phyloP scores from a whole-genome alignment of 1,140 invertebrate genomes.

The Macrosteles quadrilineatus region DNA sequence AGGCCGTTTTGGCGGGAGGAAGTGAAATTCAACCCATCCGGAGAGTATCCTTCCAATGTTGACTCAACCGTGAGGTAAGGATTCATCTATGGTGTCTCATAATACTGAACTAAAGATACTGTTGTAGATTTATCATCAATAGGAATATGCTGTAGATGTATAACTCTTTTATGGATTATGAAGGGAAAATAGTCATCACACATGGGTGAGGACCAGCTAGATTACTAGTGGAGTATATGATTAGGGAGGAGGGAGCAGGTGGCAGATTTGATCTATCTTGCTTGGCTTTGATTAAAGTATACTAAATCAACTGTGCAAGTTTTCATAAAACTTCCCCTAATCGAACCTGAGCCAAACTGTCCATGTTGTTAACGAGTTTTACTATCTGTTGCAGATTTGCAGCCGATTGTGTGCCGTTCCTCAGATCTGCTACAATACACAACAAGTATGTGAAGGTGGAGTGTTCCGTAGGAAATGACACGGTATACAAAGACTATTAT shows the following conservation, averaged over 20 bases:
- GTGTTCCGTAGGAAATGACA: constrained; percentile 28
- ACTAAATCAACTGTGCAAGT: too few species aligned
- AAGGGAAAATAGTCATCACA: too few species aligned
- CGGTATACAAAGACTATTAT: constrained; percentile 45
- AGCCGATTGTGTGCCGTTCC: constrained; percentile 37
- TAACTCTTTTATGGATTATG: neutral
- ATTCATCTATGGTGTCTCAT: neutral
- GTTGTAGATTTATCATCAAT: neutral
- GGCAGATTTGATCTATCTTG: too few species aligned
- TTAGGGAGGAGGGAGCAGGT: too few species aligned
- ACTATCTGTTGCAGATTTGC: constrained; percentile 40
- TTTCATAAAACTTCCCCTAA: too few species aligned
- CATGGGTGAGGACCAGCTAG: too few species aligned
- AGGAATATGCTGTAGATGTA: neutral
- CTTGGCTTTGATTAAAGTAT: too few species aligned
- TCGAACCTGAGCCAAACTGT: too few species aligned
- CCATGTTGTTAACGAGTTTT: too few species aligned
- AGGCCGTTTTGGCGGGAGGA: constrained; percentile 57
- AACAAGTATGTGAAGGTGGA: constrained; percentile 42
- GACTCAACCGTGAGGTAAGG: constrained; percentile 25
- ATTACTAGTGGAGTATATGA: too few species aligned
- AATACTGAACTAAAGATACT: neutral
- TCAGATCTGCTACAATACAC: constrained; percentile 21
- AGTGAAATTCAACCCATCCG: neutral
- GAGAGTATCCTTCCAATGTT: neutral